These are phyloP conservation scores for Dermatemys mawii DNA, from an alignment of 2,113 vertebrate species.

Conservation along the genomic window DNA sequence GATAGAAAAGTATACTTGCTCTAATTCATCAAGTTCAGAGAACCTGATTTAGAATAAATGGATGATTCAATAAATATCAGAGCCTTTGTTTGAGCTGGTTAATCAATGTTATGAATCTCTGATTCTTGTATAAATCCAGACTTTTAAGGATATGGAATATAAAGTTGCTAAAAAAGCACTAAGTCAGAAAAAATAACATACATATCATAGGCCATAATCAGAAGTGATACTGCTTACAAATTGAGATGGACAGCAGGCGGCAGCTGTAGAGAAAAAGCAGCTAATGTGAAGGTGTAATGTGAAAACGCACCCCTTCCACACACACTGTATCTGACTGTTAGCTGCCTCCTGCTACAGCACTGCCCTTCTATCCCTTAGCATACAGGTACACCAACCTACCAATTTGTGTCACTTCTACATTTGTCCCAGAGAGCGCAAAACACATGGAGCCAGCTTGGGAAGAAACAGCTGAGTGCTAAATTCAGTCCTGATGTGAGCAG, in stretches of 20 bases:
- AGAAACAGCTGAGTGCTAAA: background rate
- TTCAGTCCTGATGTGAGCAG: background rate
- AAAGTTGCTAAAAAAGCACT: background rate
- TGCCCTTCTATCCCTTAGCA: background rate
- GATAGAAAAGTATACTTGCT: background rate
- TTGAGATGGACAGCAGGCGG: background rate
- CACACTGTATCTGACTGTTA: background rate
- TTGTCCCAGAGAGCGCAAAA: background rate
- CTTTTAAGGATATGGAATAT: background rate
- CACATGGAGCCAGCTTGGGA: rapidly evolving
- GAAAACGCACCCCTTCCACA: background rate
- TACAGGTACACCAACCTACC: background rate
- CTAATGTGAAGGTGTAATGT: background rate
- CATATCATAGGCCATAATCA: background rate
- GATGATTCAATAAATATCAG: conserved; percentile 37
- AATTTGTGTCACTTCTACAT: background rate
- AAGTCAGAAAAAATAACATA: background rate
- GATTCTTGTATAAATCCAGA: background rate
- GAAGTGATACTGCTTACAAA: background rate
- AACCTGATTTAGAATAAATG: conserved; percentile 7
- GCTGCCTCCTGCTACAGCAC: background rate
- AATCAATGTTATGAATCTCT: background rate
- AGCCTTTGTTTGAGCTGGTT: background rate
- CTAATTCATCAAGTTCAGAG: background rate
- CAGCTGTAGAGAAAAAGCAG: background rate